Evolutionary conservation across 2,888 invertebrate genomes (phyloP), one percentile per base, ranked within the genome.

Genomic region (Ophion obscuratus): DNA sequence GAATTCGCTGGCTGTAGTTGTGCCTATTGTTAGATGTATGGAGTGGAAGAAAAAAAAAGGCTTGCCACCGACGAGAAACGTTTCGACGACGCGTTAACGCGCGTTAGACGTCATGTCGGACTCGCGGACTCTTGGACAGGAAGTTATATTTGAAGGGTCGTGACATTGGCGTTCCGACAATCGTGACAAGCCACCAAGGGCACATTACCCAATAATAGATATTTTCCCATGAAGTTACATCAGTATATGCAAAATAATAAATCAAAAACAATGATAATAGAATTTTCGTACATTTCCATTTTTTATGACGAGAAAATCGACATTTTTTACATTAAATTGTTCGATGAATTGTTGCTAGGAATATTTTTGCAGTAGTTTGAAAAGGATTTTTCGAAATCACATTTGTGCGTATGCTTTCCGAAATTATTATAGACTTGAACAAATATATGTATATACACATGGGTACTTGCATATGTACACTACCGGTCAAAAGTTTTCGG

Each of bases 121-220:
- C 57, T 10, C 40, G 59, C 47, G 17, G 10, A 11, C 53, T n/a
- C 57, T 83, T 47, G 14, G 20, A 78, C 83, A 74, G 68, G 77
- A 83, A 86, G 74, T 83, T 81, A 83, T 81, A 70, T 78, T 83
- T 68, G 67, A 83, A 81, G 86, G 81, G 68, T 86, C 83, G 83
- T 78, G 77, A 83, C 83, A 81, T 86, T 86, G 86, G 81, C 59
- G 80, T 66, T 75, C 68, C 57, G 68, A 81, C 44, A 66, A 83
- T 66, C 68, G 77, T 81, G 77, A 59, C 74, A 77, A 61, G 24
- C 47, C 20, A 67, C 59, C 76, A 76, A 67, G 82, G 75, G 75
- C 79, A 20, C 3, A 64, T 83, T 73, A 73, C 68, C 80, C 76
- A 61, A 61, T 61, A 74, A 86, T 44, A 44, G 7, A 10, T 62